These are phyloP conservation scores for Agonopterix heracliana DNA, from an alignment of 2,888 invertebrate species.

Conservation along the genomic window DNA sequence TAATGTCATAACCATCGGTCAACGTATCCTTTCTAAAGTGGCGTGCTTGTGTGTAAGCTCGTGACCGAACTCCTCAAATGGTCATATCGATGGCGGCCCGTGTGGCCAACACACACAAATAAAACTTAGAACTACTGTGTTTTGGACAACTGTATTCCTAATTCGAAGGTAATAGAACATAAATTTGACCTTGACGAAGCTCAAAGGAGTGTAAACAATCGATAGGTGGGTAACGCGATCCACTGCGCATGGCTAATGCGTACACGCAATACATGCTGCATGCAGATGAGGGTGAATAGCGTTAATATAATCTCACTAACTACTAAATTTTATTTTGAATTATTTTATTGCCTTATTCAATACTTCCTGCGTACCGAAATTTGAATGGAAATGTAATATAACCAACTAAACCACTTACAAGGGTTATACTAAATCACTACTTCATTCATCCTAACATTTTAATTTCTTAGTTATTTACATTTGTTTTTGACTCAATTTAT, in stretches of 20 bases:
- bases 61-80: constrained; percentile 70
- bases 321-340: constrained; percentile 52
- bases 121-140: constrained; percentile 1
- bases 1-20: constrained; percentile 69
- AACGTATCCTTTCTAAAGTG: constrained; percentile 57
- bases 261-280: constrained; percentile 46
- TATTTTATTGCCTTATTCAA: constrained; percentile 56
- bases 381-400: constrained; percentile 20
- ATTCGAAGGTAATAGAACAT: constrained; percentile 34
- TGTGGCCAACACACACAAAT: constrained; percentile 5
- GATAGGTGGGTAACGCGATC: constrained; percentile 47
- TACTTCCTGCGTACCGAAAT: constrained; percentile 38
- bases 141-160: constrained; percentile 24
- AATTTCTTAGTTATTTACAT: no score
- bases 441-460: no score
- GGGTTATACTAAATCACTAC: no score
- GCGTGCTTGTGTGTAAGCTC: constrained; percentile 52
- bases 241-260: constrained; percentile 64
- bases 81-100: constrained; percentile 49
- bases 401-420: no score
- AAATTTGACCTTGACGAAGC: constrained; percentile 36
- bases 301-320: constrained; percentile 35
- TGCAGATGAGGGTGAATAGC: constrained; percentile 54
- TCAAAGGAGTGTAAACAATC: constrained; percentile 52
- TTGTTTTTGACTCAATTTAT: no score